Evolutionary conservation across 1,140 invertebrate species (phyloP), one percentile per base, ranked within the genome.

Genomic region (Penaeus chinensis): DNA sequence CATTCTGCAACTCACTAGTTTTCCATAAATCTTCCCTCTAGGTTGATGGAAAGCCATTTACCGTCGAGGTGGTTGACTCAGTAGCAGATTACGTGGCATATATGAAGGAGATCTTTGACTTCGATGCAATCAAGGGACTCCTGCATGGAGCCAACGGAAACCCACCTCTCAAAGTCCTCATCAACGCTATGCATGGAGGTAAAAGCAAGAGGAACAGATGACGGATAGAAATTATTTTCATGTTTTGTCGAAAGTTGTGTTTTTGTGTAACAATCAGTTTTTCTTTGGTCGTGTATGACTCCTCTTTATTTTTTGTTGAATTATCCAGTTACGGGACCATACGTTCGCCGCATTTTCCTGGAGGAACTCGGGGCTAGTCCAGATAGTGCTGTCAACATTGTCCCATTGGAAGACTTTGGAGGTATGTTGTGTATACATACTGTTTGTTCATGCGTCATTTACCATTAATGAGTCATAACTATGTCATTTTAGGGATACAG

Each of bases 101-200:
- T 74, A 99, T 99, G 98, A 98, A 99, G 92, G 95, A 96, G 90
- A 99, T 99, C 90, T 99, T 99, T 93, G 98, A 99, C 93, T 99
- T 99, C 93, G 91, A 92, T 84, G 94, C 95, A 90, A 95, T 99
- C 60, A 96, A 95, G 91, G 92, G 93, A 0, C 94, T 98, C 42
- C 93, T 99, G 18, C 94, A 94, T 87, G 96, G 96, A 69, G 93
- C 92, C n/a, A 91, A 94, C 7, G 93, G 93, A 20, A 92, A 94
- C 82, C 94, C 94, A 84, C 94, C 95, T 0, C 95, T 99, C 91
- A 95, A 97, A 92, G 94, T 99, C 89, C 94, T 99, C 42, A 95
- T 99, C 78, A 96, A 99, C 93, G 95, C 96, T 22, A 96, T 99
- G 96, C 96, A 97, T 93, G 99, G 98, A 94, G 97, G 96, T 97